A percentile compares a stretch with the other conserved stretches of the same genome.
These are phyloP conservation scores for Eulemur macaco DNA, from an alignment of 2,113 vertebrate species.

Conservation along the genomic window DNA sequence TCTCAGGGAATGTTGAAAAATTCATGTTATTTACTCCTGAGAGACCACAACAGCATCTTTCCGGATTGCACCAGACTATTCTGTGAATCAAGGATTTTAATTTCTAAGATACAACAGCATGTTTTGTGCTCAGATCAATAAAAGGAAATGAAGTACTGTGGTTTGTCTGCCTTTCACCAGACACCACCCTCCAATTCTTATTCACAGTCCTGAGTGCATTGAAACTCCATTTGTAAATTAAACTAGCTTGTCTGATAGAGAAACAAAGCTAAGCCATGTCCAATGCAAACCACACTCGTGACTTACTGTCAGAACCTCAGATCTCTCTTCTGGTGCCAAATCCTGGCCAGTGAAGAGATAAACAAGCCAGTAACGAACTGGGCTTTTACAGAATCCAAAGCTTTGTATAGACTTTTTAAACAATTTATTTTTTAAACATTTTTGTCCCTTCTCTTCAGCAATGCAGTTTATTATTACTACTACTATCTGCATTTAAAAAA, in stretches of 20 bases:
- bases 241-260: conserved; percentile 10
- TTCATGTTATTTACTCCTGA: conserved; percentile 79
- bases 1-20: conserved; percentile 74
- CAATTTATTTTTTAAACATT: not conserved
- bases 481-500: not conserved
- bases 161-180: conserved; percentile 5
- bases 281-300: not conserved
- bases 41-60: conserved; percentile 65
- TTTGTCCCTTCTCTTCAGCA: not conserved
- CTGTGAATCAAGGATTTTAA: conserved; percentile 63
- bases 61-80: conserved; percentile 42
- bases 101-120: conserved; percentile 51
- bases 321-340: not conserved
- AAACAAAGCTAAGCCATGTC: not conserved
- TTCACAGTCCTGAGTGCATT: conserved; percentile 40
- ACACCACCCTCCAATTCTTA: not conserved
- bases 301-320: not conserved
- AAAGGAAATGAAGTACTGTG: conserved; percentile 70
- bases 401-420: not conserved
- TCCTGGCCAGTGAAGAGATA: not conserved
- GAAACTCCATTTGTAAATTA: conserved; percentile 61
- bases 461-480: not conserved
- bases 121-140: conserved; percentile 65
- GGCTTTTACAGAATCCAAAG: not conserved
- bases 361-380: not conserved